Evolutionary conservation across 2,888 invertebrate species (phyloP).

Genomic region (Chrysopilus asiliformis): DNA sequence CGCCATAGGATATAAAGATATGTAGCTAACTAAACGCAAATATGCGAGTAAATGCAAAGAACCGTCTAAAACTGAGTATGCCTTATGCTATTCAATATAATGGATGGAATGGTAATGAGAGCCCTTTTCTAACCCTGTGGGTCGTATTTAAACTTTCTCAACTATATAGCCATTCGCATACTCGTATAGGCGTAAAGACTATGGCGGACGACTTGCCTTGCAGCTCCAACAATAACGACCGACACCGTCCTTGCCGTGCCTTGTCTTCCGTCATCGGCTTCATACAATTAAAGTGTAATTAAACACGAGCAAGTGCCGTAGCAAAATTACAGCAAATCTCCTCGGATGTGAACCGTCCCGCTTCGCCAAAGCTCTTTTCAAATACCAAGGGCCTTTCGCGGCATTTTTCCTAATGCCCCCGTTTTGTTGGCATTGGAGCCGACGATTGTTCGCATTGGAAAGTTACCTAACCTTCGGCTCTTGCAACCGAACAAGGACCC

Average conservation of each 20-base stretch:
- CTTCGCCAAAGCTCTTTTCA: too few species aligned
- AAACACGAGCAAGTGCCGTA: constrained; percentile 7
- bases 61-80: background rate
- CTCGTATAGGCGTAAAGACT: too few species aligned
- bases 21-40: too few species aligned
- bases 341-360: background rate
- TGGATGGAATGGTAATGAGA: background rate
- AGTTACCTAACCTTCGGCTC: too few species aligned
- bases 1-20: too few species aligned
- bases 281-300: constrained; percentile 9
- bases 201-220: background rate
- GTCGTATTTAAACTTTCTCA: too few species aligned
- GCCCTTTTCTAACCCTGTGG: background rate
- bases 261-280: background rate
- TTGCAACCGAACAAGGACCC: too few species aligned
- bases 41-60: too few species aligned
- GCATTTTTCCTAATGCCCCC: background rate
- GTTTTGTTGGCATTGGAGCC: background rate
- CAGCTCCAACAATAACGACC: background rate
- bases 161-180: too few species aligned
- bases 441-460: too few species aligned
- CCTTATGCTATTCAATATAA: background rate
- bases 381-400: too few species aligned
- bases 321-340: constrained; percentile 1
- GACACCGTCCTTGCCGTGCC: background rate